These are phyloP conservation scores for Dromas ardeola DNA, from an alignment of 2,113 vertebrate species.

Conservation along the genomic window DNA sequence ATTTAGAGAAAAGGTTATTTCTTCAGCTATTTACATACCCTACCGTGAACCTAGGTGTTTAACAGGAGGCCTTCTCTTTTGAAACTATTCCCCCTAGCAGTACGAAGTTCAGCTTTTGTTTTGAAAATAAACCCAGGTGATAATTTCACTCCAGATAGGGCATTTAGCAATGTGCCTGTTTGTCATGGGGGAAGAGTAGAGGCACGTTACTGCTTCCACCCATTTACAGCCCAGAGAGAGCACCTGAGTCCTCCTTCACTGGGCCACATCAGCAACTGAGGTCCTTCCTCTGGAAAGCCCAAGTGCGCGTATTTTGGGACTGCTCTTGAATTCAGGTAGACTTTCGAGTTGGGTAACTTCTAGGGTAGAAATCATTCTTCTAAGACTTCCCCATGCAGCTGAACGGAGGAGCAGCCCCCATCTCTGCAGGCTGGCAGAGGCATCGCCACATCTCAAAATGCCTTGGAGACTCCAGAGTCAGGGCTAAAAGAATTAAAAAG, in stretches of 20 bases:
- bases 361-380: background rate
- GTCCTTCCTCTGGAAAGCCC: background rate
- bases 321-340: background rate
- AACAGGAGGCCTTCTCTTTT: background rate
- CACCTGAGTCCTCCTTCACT: background rate
- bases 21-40: background rate
- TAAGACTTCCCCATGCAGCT: fast-evolving
- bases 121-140: background rate
- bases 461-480: background rate
- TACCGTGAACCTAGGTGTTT: background rate
- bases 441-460: background rate
- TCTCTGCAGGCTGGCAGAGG: fast-evolving
- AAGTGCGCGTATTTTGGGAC: background rate
- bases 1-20: background rate
- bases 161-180: background rate
- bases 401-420: background rate
- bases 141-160: background rate
- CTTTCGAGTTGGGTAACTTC: background rate
- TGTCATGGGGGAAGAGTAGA: background rate
- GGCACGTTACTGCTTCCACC: background rate
- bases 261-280: background rate
- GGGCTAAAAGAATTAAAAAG: background rate
- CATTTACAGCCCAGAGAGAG: fast-evolving
- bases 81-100: background rate
- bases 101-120: conserved; percentile 17